Base-by-base conservation (phyloP, 2,888 invertebrate species). In the Cataglyphis albicans region DNA sequence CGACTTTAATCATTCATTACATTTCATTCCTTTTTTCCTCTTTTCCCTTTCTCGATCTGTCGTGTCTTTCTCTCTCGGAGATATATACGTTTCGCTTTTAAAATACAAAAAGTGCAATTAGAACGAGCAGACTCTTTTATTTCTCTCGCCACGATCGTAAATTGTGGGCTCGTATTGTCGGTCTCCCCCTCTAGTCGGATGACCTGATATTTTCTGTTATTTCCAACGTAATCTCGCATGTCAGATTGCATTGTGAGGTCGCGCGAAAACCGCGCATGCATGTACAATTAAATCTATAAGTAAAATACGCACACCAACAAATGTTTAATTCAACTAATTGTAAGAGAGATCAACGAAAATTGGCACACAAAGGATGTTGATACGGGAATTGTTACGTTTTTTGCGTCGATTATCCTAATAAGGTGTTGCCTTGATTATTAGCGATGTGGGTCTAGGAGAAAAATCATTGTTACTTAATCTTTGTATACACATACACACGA, bases 181-280 rank as follows among this genome's bases (percentile, higher is more conserved):
- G 41, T 68, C 21, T 32, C 32, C 6, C 32, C 6, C 32, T 32
- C 6, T 15, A 32, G 32, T 10, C 44, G 35, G 70, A 3, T 80
- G 25, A 44, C 72, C 70, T 70, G 35, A 61, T 70, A 65, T 21
- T 80, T 80, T 48, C n/a, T n/a, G 38, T 70, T 78, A 57, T 21
- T 70, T 70, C 57, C 21, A 25, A 55, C 38, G 55, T 38, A 61
- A 44, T 21, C 12, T 80, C 35, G 72, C 72, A 70, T 72, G 72
- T 18, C 18, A 72, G 72, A 80, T 80, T 80, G 12, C 25, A 80
- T 80, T 35, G 29, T 59, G 25, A 21, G 44, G 32, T 59, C 70
- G 65, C 52, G 52, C 52, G 25, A 7, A 48, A 61, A 61, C 21
- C 78, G 41, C 44, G 35, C 59, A 5, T 61, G 44, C 59, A 61